These are phyloP conservation scores for Orius insidiosus DNA, from an alignment of 1,140 invertebrate species.

Conservation along the genomic window DNA sequence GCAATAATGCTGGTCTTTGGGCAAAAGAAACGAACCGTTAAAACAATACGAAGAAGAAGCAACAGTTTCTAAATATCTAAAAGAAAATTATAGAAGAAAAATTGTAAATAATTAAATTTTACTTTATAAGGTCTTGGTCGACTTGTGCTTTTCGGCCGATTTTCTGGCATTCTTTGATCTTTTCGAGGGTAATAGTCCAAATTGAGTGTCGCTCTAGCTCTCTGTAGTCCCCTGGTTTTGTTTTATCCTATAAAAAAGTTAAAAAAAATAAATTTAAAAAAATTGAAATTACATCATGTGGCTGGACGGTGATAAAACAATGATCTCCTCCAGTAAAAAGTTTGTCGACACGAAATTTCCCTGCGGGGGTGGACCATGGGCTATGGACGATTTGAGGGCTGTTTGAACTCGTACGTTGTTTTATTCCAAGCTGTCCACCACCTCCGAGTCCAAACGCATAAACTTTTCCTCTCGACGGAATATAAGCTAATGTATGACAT, in stretches of 20 bases:
- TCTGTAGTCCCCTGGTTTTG: conserved; percentile 43
- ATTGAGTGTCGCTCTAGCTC: conserved; percentile 38
- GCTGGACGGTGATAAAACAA: conserved; percentile 50
- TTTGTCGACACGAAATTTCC: conserved; percentile 24
- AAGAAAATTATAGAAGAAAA: conserved; percentile 21
- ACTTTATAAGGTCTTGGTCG: conserved; percentile 42
- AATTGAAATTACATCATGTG: conserved; percentile 15
- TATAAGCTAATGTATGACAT: conserved; percentile 66
- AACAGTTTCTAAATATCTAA: conserved; percentile 64
- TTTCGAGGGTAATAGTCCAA: conserved; percentile 37
- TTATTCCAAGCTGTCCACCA: conserved; percentile 66
- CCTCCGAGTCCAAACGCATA: conserved; percentile 82
- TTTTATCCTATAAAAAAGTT: conserved; percentile 27
- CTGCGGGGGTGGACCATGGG: conserved; percentile 36
- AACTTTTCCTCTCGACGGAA: conserved; percentile 53
- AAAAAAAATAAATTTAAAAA: conserved; percentile 11
- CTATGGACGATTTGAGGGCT: conserved; percentile 48
- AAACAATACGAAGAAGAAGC: conserved; percentile 72
- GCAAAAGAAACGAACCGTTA: conserved; percentile 69
- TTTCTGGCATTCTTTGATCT: conserved; percentile 37
- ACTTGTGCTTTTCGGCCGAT: conserved; percentile 38
- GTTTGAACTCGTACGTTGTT: conserved; percentile 29
- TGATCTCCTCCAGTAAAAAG: conserved; percentile 79
- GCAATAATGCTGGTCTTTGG: conserved; percentile 46
- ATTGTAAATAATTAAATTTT: no score